Base-by-base conservation (phyloP, 2,888 invertebrate genomes). In the Syrphus vitripennis region DNA sequence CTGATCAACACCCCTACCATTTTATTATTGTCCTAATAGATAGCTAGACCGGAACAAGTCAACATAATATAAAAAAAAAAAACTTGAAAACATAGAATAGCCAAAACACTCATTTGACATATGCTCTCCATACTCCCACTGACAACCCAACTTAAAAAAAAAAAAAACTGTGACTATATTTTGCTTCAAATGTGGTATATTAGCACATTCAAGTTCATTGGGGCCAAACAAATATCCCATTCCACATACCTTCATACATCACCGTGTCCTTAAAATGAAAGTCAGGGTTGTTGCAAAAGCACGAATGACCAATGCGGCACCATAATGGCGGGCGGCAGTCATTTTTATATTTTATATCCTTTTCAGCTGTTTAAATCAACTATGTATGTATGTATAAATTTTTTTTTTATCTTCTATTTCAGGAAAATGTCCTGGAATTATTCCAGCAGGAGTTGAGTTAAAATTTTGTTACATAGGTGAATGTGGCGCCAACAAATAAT, bases 121-220 rank as follows among this genome's bases (percentile, higher is more conserved):
- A 82, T 81, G 72, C 70, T 63, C 71, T 81, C 53, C 67, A 63
- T n/a, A n/a, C 45, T 31, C 42, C 65, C 24, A 19, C 10, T 26
- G 12, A 48, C 42, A 16, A 26, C 42, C 4, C 16, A 31, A 34
- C 4, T 34, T 50, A 65, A 65, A 29, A 19, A 19, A 45, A 5
- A 24, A 50, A 50, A 14, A 14, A 31, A 16, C 50, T 48, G 48
- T 42, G 26, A 63, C 61, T 70, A 40, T n/a, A 61, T 72, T 72
- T 48, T 48, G 45, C 77, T 67, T 53, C 79, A 79, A 70, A 83
- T 79, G 50, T 71, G 83, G 74, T 80, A 69, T 82, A 86, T 86
- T 86, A 86, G 77, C 82, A 74, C 77, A 86, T 82, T 86, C 74
- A 86, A 86, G 86, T 78, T 86, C 82, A 86, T 86, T 82, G 69